These are phyloP conservation scores for Drosophila yooni DNA, from an alignment of 2,888 invertebrate species.

Conservation along the genomic window DNA sequence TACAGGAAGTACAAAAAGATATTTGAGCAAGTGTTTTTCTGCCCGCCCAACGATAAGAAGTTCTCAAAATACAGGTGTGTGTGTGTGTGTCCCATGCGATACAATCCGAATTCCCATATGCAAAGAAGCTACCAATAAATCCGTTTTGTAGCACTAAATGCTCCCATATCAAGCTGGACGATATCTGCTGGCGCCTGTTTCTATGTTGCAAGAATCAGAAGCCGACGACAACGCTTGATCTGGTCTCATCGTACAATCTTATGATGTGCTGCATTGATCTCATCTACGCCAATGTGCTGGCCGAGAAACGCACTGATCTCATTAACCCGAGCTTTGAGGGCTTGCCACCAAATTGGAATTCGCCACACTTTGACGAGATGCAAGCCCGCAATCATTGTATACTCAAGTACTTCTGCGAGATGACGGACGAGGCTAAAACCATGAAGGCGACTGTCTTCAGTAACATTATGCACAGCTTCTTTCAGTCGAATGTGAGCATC, in stretches of 20 bases:
- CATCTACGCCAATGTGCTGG: slow-evolving; percentile 93
- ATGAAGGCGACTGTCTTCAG: slow-evolving; percentile 96
- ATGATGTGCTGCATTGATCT: slow-evolving; percentile 96
- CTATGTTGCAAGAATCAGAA: slow-evolving; percentile 95
- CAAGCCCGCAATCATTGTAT: slow-evolving; percentile 90
- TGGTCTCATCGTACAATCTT: slow-evolving; percentile 97
- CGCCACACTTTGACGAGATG: slow-evolving; percentile 85
- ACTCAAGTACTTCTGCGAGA: slow-evolving; percentile 92
- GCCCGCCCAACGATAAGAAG: slow-evolving; percentile 85
- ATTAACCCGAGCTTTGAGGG: slow-evolving; percentile 93
- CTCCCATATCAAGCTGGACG: slow-evolving; percentile 93
- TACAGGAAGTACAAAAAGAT: slow-evolving; percentile 96
- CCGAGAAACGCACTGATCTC: slow-evolving; percentile 92
- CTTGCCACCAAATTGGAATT: slow-evolving; percentile 89
- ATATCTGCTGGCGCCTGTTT: slow-evolving; percentile 97
- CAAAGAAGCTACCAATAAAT: neutral
- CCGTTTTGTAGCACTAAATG: slow-evolving; percentile 85
- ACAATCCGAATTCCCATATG: neutral
- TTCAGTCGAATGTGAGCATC: slow-evolving; percentile 77
- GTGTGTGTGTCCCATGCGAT: neutral
- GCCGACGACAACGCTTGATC: slow-evolving; percentile 94
- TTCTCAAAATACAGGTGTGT: slow-evolving; percentile 81
- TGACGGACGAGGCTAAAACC: slow-evolving; percentile 94
- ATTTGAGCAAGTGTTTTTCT: slow-evolving; percentile 93
- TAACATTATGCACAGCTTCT: slow-evolving; percentile 89